Evolutionary conservation across 2,113 vertebrate genomes (phyloP).

Genomic region (Spea bombifrons): DNA sequence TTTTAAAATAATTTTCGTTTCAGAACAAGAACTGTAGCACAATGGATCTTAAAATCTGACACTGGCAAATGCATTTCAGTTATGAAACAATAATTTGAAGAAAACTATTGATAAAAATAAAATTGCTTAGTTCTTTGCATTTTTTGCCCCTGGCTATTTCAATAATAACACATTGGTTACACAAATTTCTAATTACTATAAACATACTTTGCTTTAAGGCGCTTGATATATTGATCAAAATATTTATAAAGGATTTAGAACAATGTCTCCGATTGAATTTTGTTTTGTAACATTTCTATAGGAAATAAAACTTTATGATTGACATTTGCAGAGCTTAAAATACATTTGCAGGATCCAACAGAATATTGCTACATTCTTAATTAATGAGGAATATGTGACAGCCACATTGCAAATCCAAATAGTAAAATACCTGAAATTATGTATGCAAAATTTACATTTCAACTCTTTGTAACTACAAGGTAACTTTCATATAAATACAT

Average conservation of each 20-base stretch:
- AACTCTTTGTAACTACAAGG: too few species aligned
- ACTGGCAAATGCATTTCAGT: not conserved
- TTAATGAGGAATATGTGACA: too few species aligned
- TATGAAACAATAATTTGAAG: not conserved
- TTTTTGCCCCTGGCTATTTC: not conserved
- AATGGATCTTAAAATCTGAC: slow-evolving; percentile 7
- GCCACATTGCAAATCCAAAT: too few species aligned
- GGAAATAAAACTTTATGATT: not conserved
- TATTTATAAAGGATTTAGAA: too few species aligned
- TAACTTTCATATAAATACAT: too few species aligned
- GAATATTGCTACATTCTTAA: not conserved
- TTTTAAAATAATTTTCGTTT: slow-evolving; percentile 19
- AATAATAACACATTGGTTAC: not conserved
- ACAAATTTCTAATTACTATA: slow-evolving; percentile 1
- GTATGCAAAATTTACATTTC: too few species aligned
- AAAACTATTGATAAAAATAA: not conserved
- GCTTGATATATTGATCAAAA: too few species aligned
- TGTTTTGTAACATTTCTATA: not conserved
- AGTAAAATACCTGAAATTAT: too few species aligned
- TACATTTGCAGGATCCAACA: not conserved
- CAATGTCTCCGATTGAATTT: too few species aligned
- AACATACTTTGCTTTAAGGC: not conserved
- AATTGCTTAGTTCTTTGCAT: not conserved
- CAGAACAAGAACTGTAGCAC: slow-evolving; percentile 17
- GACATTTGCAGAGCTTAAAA: not conserved